These are phyloP conservation scores for Mola mola DNA, from an alignment of 2,113 vertebrate species.

Conservation along the genomic window DNA sequence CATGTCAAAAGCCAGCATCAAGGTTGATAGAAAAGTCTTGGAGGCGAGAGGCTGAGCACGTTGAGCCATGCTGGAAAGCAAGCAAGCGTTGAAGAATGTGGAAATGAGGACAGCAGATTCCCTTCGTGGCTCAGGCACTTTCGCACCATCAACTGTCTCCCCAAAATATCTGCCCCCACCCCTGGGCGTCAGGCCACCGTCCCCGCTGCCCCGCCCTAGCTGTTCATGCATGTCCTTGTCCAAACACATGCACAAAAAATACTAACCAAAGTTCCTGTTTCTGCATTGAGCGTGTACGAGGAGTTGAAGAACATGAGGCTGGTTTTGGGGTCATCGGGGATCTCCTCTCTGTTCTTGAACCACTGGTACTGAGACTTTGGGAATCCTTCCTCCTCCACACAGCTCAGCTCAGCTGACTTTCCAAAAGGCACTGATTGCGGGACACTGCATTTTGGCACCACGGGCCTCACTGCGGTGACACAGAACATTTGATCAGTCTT, in stretches of 20 bases:
- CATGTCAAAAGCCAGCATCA: slow-evolving; percentile 41
- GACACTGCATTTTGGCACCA: slow-evolving; percentile 88
- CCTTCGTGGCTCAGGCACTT: slow-evolving; percentile 72
- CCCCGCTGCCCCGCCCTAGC: slow-evolving; percentile 55
- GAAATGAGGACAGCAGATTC: slow-evolving; percentile 80
- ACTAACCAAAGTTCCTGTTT: slow-evolving; percentile 92
- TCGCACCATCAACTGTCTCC: slow-evolving; percentile 81
- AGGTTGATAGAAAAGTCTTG: slow-evolving; percentile 41
- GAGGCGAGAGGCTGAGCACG: slow-evolving; percentile 29
- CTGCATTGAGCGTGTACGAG: slow-evolving; percentile 85
- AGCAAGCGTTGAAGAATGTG: slow-evolving; percentile 77
- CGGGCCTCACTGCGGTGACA: slow-evolving; percentile 88
- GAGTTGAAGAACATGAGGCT: slow-evolving; percentile 88
- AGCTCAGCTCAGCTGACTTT: slow-evolving; percentile 89
- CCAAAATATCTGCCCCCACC: slow-evolving; percentile 80
- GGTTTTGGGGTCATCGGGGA: slow-evolving; percentile 86
- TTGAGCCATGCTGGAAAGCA: slow-evolving; percentile 37
- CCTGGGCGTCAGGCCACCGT: slow-evolving; percentile 67
- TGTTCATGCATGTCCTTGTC: slow-evolving; percentile 58
- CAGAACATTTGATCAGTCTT: slow-evolving; percentile 25
- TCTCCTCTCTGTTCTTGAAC: slow-evolving; percentile 89
- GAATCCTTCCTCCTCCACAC: slow-evolving; percentile 90
- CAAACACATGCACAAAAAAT: slow-evolving; percentile 37
- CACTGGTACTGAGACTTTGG: slow-evolving; percentile 93
- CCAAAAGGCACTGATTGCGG: slow-evolving; percentile 94